phyloP scores from a whole-genome alignment of 2,797 vertebrate genomes.

The Enteromius argenteus region DNA sequence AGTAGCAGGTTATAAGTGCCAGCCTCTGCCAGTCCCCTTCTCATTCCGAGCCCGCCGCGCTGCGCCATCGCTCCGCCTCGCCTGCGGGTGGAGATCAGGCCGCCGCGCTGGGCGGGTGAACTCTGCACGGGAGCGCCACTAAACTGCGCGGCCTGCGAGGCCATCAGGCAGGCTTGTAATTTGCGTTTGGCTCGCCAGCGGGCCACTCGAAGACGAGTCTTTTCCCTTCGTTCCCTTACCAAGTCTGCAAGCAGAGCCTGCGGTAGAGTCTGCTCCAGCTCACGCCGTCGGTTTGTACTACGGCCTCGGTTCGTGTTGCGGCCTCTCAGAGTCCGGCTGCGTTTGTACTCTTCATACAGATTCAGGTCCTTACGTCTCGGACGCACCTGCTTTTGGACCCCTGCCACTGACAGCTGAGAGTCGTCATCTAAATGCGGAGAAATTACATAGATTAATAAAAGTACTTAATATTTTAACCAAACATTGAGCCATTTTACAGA shows the following conservation, averaged over 20 bases:
- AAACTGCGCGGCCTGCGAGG: conserved; percentile 53
- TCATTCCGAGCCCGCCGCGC: conserved; percentile 44
- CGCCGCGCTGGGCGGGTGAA: conserved; percentile 38
- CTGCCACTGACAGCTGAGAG: conserved; percentile 44
- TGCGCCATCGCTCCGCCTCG: conserved; percentile 35
- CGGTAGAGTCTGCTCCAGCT: conserved; percentile 81
- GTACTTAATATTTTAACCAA: neutral
- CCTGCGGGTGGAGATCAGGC: conserved; percentile 35
- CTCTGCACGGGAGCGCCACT: conserved; percentile 25
- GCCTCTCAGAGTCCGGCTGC: conserved; percentile 75
- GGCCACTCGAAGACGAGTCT: conserved; percentile 81
- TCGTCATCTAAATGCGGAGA: conserved; percentile 48
- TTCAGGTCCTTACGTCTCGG: conserved; percentile 76
- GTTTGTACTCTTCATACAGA: conserved; percentile 79
- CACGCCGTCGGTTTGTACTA: conserved; percentile 72
- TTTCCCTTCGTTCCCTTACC: conserved; percentile 78
- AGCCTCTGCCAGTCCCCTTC: conserved; percentile 48
- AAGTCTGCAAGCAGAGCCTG: conserved; percentile 80
- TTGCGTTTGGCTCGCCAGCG: conserved; percentile 83
- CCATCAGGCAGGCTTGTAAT: conserved; percentile 76
- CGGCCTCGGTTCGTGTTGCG: conserved; percentile 72
- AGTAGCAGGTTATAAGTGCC: conserved; percentile 58
- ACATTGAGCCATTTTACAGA: neutral
- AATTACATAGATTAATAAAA: neutral
- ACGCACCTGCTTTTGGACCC: conserved; percentile 60